Base-by-base conservation (phyloP, 2,113 vertebrate species). In the Pelobates fuscus region DNA sequence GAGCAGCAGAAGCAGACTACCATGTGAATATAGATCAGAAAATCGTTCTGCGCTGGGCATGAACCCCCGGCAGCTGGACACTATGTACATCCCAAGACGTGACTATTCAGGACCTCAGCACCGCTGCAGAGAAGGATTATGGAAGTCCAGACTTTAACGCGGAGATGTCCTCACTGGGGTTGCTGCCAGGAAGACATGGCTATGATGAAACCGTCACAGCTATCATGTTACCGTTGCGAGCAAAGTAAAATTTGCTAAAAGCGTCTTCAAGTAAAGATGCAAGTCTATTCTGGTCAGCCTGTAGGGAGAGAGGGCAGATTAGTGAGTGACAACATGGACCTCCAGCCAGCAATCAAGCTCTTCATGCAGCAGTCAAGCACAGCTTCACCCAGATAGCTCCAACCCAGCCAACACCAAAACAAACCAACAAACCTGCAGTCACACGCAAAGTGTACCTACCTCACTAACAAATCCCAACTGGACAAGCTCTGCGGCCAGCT, bases 391-490 rank as follows among this genome's bases (percentile, higher is more conserved):
- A 14, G 37, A 78, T 66, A 15, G 7, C 5, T 0, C n/a, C 2
- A 20, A 26, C 2, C 2, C 20, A 59, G 29, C 2, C 1, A 17
- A 8, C 32, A 32, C 29, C 10, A 27, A 3, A 15, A 6, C 0
- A 10, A 2, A 59, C 26, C 1, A 0, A 20, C 24, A 4, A 18
- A 2, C 1, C 43, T 20, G 10, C 17, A 25, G 20, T 15, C 2
- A 1, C 1, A 8, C 32, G 49, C 5, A 8, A 2, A 49, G 8
- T 14, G 12, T 15, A 2, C 92, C 82, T 78, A 96, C 97, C 95
- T 99, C 97, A 2, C 94, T 97, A 83, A 99, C 96, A 86, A 99
- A 99, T 5, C 96, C 97, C 76, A 99, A 91, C 86, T 98, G 97
- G 55, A 98, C 95, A 41, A 99, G 90, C 82, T 99, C 97, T 30